Conservation (phyloP, 2,888 invertebrate species). For the Nephrotoma appendiculata region DNA sequence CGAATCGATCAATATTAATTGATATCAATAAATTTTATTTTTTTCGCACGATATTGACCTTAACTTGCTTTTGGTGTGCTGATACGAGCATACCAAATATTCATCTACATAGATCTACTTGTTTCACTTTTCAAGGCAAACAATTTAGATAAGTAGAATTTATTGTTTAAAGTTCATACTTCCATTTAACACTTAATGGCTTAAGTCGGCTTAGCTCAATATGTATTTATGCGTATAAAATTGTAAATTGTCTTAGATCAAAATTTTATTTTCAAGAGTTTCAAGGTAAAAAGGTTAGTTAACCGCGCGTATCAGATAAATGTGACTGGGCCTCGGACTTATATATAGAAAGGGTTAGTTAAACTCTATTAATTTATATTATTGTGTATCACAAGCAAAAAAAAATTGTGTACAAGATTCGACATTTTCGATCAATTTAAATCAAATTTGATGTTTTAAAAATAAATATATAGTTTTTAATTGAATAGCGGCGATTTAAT, state of each 20-base stretch:
- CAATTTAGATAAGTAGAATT: not conserved
- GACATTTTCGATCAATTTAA: not conserved
- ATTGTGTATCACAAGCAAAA: not conserved
- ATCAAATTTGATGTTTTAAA: not conserved
- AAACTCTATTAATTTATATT: not conserved
- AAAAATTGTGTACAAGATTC: not conserved
- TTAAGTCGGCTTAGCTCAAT: not conserved
- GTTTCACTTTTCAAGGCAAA: not conserved
- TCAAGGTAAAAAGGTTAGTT: not conserved
- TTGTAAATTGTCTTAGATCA: not conserved
- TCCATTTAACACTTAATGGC: not conserved
- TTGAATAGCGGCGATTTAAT: not conserved
- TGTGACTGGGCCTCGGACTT: not conserved
- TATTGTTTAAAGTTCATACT: not conserved
- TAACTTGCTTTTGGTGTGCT: not conserved
- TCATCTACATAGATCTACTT: not conserved
- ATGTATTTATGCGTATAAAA: not conserved
- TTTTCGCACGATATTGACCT: not conserved
- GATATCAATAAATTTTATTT: not conserved
- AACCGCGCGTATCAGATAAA: not conserved
- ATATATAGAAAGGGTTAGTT: not conserved
- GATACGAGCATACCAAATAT: not conserved
- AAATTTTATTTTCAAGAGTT: not conserved
- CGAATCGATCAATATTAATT: not conserved
- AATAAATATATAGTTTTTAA: not conserved